Base-by-base conservation (phyloP, 1,140 invertebrate genomes). In the Neodiprion virginianus region DNA sequence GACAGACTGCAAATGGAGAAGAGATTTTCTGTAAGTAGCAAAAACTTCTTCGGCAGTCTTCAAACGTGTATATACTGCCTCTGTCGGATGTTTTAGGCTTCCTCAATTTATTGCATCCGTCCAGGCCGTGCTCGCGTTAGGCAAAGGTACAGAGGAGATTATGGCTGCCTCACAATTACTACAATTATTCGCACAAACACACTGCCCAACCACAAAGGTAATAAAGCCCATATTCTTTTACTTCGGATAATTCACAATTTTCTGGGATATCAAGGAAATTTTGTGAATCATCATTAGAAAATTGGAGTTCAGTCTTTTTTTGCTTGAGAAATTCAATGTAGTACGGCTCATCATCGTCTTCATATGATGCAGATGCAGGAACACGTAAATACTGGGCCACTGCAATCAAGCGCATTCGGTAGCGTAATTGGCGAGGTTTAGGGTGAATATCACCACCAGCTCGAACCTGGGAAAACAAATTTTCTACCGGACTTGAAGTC, bases 311-410 rank as follows among this genome's bases (percentile, higher is more conserved):
- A 9, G 0, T 17, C 7, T 72, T 71, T 50, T 53, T 72, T 72
- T 50, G 49, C 28, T 61, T n/a, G 8, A 72, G 17, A 1, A 72
- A 72, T 17, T 72, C 71, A 9, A 72, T 10, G 23, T 72, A 72
- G 48, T 72, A 72, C 28, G 71, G 71, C 14, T 72, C 71, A 72
- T 72, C 71, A 72, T 72, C 49, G 17, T 72, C 71, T 72, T 72
- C 48, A 61, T 72, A 72, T 7, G 71, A 72, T 17, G 71, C 71
- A 50, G 71, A 72, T 0, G 71, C 5, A 14, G 69, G 69, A 48
- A 70, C 69, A 11, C 71, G 17, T 50, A 72, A 21, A 50, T 72
- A 53, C n/a, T 72, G 71, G 21, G 71, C 71, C 10, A 12, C 49
- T 7, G 49, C 49, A 53, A 72, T 72, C 10, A 72, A 50, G 28